A percentile compares a stretch with the other conserved stretches of the same genome.
These are phyloP conservation scores for Platyscapa corneri DNA, from an alignment of 1,140 invertebrate genomes.

Conservation along the genomic window DNA sequence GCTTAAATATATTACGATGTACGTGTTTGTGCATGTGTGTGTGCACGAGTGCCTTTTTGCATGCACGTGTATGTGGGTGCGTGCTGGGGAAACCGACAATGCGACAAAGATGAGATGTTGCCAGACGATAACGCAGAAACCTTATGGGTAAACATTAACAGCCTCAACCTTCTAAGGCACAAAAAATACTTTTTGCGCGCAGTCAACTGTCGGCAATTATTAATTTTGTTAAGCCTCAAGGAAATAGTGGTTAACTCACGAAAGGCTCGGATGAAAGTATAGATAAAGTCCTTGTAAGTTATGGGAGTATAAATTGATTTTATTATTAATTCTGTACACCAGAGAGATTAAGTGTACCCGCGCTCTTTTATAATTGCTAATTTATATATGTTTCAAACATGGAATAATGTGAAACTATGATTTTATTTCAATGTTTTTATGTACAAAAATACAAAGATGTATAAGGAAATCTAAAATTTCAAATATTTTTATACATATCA, in stretches of 20 bases:
- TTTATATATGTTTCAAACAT: not conserved
- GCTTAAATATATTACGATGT: too few relatives aligned
- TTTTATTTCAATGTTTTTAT: not conserved
- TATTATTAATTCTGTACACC: not conserved
- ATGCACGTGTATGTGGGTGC: not conserved
- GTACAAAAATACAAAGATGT: too few relatives aligned
- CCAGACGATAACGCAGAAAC: conserved; percentile 27
- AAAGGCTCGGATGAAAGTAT: not conserved
- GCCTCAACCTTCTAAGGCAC: conserved; percentile 20
- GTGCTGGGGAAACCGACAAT: not conserved
- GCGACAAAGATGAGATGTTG: not conserved
- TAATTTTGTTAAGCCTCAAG: not conserved
- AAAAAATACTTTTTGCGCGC: not conserved
- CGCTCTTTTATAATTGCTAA: not conserved
- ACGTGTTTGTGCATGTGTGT: not conserved
- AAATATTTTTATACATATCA: too few relatives aligned
- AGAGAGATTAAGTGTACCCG: not conserved
- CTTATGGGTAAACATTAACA: conserved; percentile 35
- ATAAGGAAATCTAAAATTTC: too few relatives aligned
- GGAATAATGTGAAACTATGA: not conserved
- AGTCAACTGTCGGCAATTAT: not conserved
- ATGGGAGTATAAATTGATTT: conserved; percentile 11
- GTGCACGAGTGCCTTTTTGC: not conserved
- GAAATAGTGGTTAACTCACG: not conserved
- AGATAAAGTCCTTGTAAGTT: conserved; percentile 8